Evolutionary conservation across 2,113 vertebrate genomes (phyloP), one percentile per base, ranked within the genome.

Genomic region (Nesogale talazaci): DNA sequence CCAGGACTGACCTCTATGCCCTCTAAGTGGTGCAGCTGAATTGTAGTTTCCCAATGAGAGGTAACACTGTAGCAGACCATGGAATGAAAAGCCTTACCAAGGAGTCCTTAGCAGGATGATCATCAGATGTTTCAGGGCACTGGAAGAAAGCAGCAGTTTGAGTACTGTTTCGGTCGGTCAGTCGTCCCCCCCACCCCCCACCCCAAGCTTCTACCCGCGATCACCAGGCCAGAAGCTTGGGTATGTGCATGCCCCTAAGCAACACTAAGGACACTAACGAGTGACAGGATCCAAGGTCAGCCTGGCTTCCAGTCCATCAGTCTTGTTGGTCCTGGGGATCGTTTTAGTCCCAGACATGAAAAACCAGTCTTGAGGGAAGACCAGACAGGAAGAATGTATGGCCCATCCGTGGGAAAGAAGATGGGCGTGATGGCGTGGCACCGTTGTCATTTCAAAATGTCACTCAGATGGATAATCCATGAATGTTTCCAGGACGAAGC

Each of bases 381-480:
- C 42, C 84, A 6, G 93, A 88, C 15, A 81, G 84, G 70, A 85
- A 95, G 70, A 85, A 95, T 95, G 86, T 85, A 76, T 79, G 56
- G 91, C 93, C 95, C 70, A 82, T 78, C 67, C 61, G 79, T 46
- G 38, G 92, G 75, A 86, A 52, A 56, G 63, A 95, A 94, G 75
- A 95, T 94, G 95, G 92, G 77, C 86, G 74, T 77, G 61, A 96
- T 89, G 88, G 96, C 84, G 92, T 88, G 96, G 96, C 95, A 94
- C 96, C 94, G 36, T 94, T 92, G 95, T 15, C 0, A 95, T 94
- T 96, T 88, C 86, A 95, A 96, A 92, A 97, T 85, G 83, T 96
- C 94, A 91, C 95, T 97, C 92, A 93, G 94, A 96, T 92, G 46
- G 46, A 52, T 92, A 94, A 94, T 95, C 93, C 90, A 96, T 80